phyloP scores from a whole-genome alignment of 2,113 vertebrate species.

The Gobio gobio region DNA sequence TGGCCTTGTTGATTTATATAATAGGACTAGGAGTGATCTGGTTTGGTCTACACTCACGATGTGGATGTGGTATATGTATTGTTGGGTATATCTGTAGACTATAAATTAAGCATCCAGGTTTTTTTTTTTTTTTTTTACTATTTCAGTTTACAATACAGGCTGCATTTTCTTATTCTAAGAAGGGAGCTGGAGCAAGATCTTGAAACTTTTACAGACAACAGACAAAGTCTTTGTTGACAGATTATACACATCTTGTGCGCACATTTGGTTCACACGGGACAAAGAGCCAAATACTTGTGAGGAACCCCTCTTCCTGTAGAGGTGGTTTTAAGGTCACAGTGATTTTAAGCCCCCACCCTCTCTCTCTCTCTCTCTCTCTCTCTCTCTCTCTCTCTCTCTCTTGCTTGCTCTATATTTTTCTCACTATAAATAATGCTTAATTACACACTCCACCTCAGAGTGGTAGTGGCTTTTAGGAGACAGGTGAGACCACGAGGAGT shows the following conservation, averaged over 20 bases:
- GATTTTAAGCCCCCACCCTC: neutral
- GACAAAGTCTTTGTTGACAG: neutral
- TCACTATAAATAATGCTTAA: slow-evolving; percentile 48
- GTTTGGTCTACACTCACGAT: no score
- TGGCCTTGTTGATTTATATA: no score
- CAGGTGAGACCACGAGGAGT: slow-evolving; percentile 47
- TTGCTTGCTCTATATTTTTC: no score
- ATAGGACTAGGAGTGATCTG: no score
- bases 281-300: slow-evolving; percentile 31
- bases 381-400: no score
- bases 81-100: neutral
- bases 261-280: neutral
- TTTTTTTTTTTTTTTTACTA: neutral
- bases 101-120: neutral
- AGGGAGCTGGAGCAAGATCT: neutral
- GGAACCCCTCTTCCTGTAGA: slow-evolving; percentile 22
- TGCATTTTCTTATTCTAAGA: neutral
- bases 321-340: slow-evolving; percentile 29
- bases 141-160: neutral
- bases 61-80: neutral
- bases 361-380: neutral
- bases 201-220: neutral
- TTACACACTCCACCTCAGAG: slow-evolving; percentile 30
- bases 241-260: slow-evolving; percentile 1
- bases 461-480: slow-evolving; percentile 30